Evolutionary conservation across 2,888 invertebrate genomes (phyloP), one percentile per base, ranked within the genome.

Genomic region (Athripsodes cinereus): DNA sequence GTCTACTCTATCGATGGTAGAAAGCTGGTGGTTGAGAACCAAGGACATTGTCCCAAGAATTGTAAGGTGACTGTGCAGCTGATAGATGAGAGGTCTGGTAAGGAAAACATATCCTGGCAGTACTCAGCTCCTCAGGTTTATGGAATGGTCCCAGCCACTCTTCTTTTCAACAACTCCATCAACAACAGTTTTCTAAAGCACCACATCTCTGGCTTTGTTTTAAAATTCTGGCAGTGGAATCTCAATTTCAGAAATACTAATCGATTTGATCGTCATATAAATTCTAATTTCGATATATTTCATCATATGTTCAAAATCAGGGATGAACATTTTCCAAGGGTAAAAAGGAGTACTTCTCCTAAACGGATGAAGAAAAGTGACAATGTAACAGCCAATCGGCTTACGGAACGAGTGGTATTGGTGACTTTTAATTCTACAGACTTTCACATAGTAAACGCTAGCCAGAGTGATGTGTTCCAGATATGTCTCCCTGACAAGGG

Each of bases 151-250:
- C 89, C 90, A 0, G 85, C 84, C 22, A 79, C 85, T 6, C 83
- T 89, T 73, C 79, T 80, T 2, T 84, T 86, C 65, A 75, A 79
- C 63, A 78, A 81, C 62, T 75, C 79, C 13, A 57, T 67, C 59
- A 67, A 72, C 65, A 57, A 67, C 59, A 67, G 72, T 65, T 55
- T 74, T 55, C 47, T 62, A 49, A 79, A 80, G 65, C 76, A 79
- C 0, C 79, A 82, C 51, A 81, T 87, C 62, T 79, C 84, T 53
- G 90, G 91, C 0, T 91, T 90, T 72, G 86, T 88, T 18, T 73
- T 91, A 65, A 91, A 91, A 76, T 86, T 90, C 72, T 91, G 91
- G 90, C 86, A 88, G 68, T 91, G 88, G 88, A 81, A 80, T 62
- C 78, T 76, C 70, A 78, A 76, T 71, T 48, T 54, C 13, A 62